Base-by-base conservation (phyloP, 1,140 invertebrate species). In the Papilio aristodemus region DNA sequence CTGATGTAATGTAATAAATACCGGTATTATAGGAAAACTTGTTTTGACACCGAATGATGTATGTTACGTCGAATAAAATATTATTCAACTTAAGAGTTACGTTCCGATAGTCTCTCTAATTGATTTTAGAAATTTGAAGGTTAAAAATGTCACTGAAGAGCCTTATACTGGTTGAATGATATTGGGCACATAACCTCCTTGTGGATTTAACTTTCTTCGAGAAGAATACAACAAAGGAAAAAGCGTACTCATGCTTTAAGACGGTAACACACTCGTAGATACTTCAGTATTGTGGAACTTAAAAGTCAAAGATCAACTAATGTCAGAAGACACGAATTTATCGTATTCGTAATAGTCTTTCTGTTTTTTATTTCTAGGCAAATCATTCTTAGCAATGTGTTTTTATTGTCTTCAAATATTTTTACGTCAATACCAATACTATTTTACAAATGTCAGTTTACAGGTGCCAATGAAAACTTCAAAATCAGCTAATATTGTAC, bases 1-100 rank as follows among this genome's bases (percentile, higher is more conserved):
- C 39, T 66, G 63, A 66, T 46, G 63, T 66, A 46, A 66, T 66
- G 46, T n/a, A 13, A 63, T 32, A 46, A 66, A 25, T 66, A 66
- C 25, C 17, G 10, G 63, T 66, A 66, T 10, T 32, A 11, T 46
- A 36, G 22, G 59, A 50, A 46, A 66, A 66, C 63, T 66, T 66
- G 63, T 46, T 66, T 46, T 25, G 41, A 50, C 62, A 46, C 10
- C 63, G 43, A 50, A 41, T 63, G 59, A 62, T 63, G 37, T 41
- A 38, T 41, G 19, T 64, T 64, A 64, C 22, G 60, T 41, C 7
- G 38, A 41, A 62, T 19, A 41, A 2, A 60, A 60, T 32, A 60
- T 37, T 19, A 37, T 19, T 60, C 19, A 60, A 54, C 37, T n/a
- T 11, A n/a, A 50, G 43, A 50, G 43, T 17, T 17, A 59, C 32